Percentiles rank a stretch among this genome's conserved stretches.
Evolutionary conservation across 2,113 vertebrate species (phyloP).

Genomic region (Pedetes capensis): DNA sequence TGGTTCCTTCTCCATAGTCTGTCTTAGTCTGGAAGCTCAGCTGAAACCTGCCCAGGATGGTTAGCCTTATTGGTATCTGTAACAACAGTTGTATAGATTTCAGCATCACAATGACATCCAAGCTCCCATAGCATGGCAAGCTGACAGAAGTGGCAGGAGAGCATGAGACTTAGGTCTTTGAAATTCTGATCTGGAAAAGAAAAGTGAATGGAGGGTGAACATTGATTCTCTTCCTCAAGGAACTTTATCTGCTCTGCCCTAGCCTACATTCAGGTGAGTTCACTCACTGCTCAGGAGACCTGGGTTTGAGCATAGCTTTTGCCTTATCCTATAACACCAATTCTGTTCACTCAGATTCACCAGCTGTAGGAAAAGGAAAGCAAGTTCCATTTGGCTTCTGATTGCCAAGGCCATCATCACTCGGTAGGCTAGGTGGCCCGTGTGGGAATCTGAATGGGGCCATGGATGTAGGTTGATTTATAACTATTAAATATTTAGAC

Average conservation of each 20-base stretch:
- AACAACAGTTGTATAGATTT: too few relatives aligned
- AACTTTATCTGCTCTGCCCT: not conserved
- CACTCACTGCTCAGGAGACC: not conserved
- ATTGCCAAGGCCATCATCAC: not conserved
- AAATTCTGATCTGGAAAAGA: not conserved
- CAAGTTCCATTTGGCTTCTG: not conserved
- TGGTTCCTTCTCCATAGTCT: too few relatives aligned
- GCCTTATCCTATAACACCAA: not conserved
- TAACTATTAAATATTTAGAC: not conserved
- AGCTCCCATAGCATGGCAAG: too few relatives aligned
- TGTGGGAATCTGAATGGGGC: rapidly evolving
- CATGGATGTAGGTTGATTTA: not conserved
- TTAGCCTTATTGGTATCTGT: too few relatives aligned
- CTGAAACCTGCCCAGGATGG: too few relatives aligned
- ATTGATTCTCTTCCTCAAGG: too few relatives aligned
- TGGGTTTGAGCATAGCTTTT: not conserved
- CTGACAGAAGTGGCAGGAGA: too few relatives aligned
- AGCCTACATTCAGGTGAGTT: not conserved
- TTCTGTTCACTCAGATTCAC: not conserved
- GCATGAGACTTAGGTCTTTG: not conserved
- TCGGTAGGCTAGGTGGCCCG: rapidly evolving
- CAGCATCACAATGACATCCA: too few relatives aligned
- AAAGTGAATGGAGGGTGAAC: not conserved
- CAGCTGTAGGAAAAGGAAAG: not conserved
- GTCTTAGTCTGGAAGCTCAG: too few relatives aligned